A percentile compares a stretch with the other conserved stretches of the same genome.
Conservation (phyloP, 1,140 invertebrate species). For the Conus betulinus region DNA sequence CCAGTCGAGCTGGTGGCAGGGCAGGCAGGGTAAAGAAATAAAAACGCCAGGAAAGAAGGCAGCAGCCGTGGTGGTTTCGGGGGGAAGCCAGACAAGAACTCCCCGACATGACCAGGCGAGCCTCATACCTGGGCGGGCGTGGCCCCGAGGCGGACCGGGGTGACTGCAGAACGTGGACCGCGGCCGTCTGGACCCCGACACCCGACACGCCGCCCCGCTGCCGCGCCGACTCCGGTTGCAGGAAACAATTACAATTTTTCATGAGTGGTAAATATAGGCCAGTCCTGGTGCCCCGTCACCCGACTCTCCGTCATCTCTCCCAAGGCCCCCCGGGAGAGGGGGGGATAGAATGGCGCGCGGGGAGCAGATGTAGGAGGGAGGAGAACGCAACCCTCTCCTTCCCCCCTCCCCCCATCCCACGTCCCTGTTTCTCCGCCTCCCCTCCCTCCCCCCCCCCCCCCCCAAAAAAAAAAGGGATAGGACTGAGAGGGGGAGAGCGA, state of each 20-base stretch:
- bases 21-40: too few relatives aligned
- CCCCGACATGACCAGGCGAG: conserved; percentile 14
- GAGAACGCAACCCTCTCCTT: too few relatives aligned
- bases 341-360: too few relatives aligned
- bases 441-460: background rate
- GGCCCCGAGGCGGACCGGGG: background rate
- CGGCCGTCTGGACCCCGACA: conserved; percentile 16
- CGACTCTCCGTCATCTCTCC: background rate
- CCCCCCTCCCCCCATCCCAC: background rate
- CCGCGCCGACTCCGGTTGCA: conserved; percentile 6
- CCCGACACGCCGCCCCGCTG: background rate
- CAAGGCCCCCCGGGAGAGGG: too few relatives aligned
- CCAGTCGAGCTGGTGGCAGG: too few relatives aligned
- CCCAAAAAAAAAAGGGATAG: background rate
- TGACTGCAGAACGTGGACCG: conserved; percentile 16
- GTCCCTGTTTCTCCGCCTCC: background rate
- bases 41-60: too few relatives aligned
- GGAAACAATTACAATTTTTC: conserved; percentile 42
- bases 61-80: too few relatives aligned
- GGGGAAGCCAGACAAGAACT: too few relatives aligned
- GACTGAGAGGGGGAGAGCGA: too few relatives aligned
- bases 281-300: background rate
- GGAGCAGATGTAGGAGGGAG: too few relatives aligned
- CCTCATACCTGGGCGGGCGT: conserved; percentile 2
- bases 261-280: conserved; percentile 39